Evolutionary conservation across 2,797 vertebrate species (phyloP), one percentile per base, ranked within the genome.

Genomic region (Siniperca undulata): DNA sequence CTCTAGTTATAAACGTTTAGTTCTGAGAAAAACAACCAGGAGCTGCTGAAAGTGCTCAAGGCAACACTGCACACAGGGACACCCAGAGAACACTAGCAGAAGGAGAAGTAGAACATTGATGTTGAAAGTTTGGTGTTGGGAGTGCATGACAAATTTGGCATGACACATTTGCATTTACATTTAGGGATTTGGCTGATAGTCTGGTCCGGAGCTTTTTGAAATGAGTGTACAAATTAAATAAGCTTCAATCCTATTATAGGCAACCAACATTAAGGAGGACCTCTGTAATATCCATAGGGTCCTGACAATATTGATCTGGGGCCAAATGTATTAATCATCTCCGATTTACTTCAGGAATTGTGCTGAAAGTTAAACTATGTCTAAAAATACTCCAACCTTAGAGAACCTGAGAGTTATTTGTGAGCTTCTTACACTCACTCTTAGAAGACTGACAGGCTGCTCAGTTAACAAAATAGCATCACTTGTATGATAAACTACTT

Each of bases 1-100:
- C 78, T 90, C 62, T 52, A 80, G 83, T 89, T 93, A 78, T 69
- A 85, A 78, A 90, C 34, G 30, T 84, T 92, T 86, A 88, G 75
- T 70, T 89, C 70, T 30, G 70, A 88, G 86, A 87, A 84, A 90
- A 89, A 86, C 71, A 91, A 68, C 67, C 67, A 24, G 4, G 44
- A 72, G 74, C 82, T 67, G 60, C 70, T 56, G 50, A 78, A 82
- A 79, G 64, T 27, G 70, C 78, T 70, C 7, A 3, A 61, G 67
- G 80, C 74, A 68, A 44, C 13, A 2, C 14, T 44, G 17, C 70
- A 75, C 27, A 36, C 48, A 46, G 60, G 69, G 73, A 60, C 56
- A 82, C 61, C 46, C 56, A 59, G 42, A 71, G 53, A 85, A 77
- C 50, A 75, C 7, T 1, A 19, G 42, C 74, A 69, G 59, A 55